These are phyloP conservation scores for Sussaba pulchella DNA, from an alignment of 2,888 invertebrate species.

Conservation along the genomic window DNA sequence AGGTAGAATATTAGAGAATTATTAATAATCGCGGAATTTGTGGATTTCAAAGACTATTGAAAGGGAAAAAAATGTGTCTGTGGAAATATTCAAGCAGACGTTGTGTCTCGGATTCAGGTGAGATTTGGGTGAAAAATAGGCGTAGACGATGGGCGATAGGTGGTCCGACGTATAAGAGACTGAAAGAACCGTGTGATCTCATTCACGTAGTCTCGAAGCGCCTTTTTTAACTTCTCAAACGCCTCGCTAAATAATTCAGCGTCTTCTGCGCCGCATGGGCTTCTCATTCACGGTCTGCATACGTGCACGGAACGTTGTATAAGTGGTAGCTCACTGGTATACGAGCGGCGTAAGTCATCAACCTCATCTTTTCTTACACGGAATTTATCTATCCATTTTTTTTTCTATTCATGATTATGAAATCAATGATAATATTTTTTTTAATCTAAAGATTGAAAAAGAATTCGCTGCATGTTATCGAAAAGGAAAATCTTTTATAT, in stretches of 20 bases:
- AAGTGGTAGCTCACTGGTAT: not conserved
- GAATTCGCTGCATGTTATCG: too few relatives aligned
- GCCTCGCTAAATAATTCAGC: conserved; percentile 60
- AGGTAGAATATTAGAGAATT: too few relatives aligned
- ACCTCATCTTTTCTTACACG: conserved; percentile 36
- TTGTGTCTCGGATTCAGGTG: conserved; percentile 26
- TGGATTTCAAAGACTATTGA: not conserved
- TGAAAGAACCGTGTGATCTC: conserved; percentile 26
- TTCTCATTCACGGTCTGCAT: conserved; percentile 41
- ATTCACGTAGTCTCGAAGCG: conserved; percentile 47
- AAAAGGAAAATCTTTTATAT: too few relatives aligned
- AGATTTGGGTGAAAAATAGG: conserved; percentile 8
- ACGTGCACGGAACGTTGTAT: not conserved
- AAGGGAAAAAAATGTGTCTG: not conserved
- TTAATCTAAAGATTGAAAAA: too few relatives aligned
- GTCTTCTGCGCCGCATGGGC: conserved; percentile 15
- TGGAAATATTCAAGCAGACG: not conserved
- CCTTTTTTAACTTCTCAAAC: conserved; percentile 55
- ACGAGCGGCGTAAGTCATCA: conserved; percentile 33
- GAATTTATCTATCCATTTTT: too few relatives aligned
- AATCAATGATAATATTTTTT: too few relatives aligned
- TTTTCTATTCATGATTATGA: too few relatives aligned
- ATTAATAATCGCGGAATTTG: not conserved
- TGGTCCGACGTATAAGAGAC: conserved; percentile 22
- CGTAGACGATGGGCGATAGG: not conserved